Evolutionary conservation across 2,797 vertebrate species (phyloP).

Genomic region (Oreochromis grahami): DNA sequence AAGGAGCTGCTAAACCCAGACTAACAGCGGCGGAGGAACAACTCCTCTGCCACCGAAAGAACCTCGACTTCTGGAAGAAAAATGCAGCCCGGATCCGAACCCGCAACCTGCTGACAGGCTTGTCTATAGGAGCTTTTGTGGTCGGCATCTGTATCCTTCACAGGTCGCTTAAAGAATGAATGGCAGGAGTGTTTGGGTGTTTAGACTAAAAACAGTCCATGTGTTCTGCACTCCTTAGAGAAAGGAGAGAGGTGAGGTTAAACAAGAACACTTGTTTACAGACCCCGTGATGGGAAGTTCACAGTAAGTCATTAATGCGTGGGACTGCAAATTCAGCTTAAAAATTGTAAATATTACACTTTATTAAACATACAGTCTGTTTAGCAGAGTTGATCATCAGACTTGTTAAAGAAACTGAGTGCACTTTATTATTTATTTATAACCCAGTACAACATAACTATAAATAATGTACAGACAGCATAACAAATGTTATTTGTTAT

Average conservation of each 20-base stretch:
- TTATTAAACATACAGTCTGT: not conserved
- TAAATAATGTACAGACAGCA: not conserved
- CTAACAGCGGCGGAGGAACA: constrained; percentile 1
- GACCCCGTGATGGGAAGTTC: not conserved
- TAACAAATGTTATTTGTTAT: not conserved
- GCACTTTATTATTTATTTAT: not conserved
- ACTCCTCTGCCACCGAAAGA: constrained; percentile 9
- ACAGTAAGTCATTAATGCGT: not conserved
- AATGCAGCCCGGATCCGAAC: constrained; percentile 35
- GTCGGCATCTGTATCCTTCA: constrained; percentile 64
- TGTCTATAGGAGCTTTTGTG: constrained; percentile 52
- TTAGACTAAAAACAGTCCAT: not conserved
- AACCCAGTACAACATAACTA: not conserved
- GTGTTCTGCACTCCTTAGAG: not conserved
- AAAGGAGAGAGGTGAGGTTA: not conserved
- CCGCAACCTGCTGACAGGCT: constrained; percentile 48
- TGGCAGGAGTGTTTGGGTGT: not conserved
- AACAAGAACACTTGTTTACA: not conserved
- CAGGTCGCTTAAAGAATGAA: fast-evolving
- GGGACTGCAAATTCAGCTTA: not conserved
- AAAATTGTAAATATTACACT: fast-evolving
- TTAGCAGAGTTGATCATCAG: not conserved
- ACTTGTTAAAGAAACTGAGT: not conserved
- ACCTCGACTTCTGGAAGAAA: constrained; percentile 21
- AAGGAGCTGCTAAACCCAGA: fast-evolving